These are phyloP conservation scores for Argyrosomus regius DNA, from an alignment of 2,797 vertebrate genomes.

Conservation along the genomic window DNA sequence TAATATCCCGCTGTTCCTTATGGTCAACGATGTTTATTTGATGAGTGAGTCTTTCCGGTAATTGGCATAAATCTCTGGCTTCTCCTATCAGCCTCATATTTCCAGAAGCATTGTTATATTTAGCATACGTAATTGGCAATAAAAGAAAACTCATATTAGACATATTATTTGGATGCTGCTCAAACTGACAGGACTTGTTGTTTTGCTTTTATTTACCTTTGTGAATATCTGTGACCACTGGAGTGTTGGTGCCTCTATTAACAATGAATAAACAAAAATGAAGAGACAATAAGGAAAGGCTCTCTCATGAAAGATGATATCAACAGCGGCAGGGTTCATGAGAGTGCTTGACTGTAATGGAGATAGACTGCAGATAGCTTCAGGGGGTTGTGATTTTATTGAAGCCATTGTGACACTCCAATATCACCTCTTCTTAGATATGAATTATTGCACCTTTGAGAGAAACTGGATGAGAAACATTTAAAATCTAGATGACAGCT, in stretches of 20 bases:
- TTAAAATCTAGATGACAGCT: constrained; percentile 61
- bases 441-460: constrained; percentile 75
- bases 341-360: constrained; percentile 82
- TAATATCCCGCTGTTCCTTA: constrained; percentile 44
- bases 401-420: constrained; percentile 79
- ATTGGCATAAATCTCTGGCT: constrained; percentile 38
- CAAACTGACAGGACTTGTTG: constrained; percentile 4
- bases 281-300: constrained; percentile 67
- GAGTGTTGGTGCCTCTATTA: constrained; percentile 43
- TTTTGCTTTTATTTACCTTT: constrained; percentile 43
- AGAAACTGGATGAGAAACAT: constrained; percentile 64
- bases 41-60: constrained; percentile 23
- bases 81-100: constrained; percentile 32
- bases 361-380: constrained; percentile 85
- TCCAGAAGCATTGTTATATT: constrained; percentile 32
- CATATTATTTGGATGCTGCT: constrained; percentile 23
- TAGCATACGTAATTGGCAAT: constrained; percentile 14
- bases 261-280: constrained; percentile 71
- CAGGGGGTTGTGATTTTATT: constrained; percentile 83
- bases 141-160: constrained; percentile 15
- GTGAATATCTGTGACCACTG: constrained; percentile 45
- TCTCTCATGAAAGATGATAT: constrained; percentile 80
- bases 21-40: constrained; percentile 46
- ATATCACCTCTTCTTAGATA: constrained; percentile 79
- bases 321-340: constrained; percentile 77